A percentile compares a stretch with the other conserved stretches of the same genome.
phyloP scores from a whole-genome alignment of 53 echinoderm and acorn worm genomes.

The Holothuria scabra region DNA sequence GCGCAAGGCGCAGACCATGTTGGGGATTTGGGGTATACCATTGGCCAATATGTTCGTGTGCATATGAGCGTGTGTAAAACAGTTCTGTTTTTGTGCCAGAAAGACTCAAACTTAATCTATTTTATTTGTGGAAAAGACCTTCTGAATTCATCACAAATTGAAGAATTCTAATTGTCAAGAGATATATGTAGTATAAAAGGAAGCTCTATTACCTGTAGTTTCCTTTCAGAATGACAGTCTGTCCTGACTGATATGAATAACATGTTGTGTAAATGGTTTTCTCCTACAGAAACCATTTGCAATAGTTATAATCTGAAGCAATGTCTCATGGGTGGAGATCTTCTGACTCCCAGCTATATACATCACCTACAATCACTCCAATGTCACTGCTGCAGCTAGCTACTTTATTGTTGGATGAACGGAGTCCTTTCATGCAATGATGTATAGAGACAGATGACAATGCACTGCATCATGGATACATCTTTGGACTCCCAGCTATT shows the following conservation, averaged over 20 bases:
- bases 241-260: not conserved
- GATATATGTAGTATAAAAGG: not conserved
- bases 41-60: no score
- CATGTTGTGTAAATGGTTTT: not conserved
- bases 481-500: slow-evolving; percentile 77
- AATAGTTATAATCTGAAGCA: slow-evolving; percentile 86
- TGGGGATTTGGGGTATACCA: no score
- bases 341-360: slow-evolving; percentile 76
- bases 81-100: no score
- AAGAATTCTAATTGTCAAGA: not conserved
- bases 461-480: slow-evolving; percentile 87
- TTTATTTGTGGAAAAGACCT: not conserved
- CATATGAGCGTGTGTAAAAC: no score
- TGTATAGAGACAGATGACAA: no score
- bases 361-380: slow-evolving; percentile 68
- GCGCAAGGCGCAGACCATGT: no score
- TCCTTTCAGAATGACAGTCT: not conserved
- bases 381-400: slow-evolving; percentile 28
- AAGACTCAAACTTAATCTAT: no score
- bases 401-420: no score
- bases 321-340: slow-evolving; percentile 85
- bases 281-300: slow-evolving; percentile 65
- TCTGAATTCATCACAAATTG: not conserved
- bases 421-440: no score
- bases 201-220: not conserved